Conservation (phyloP, 2,888 invertebrate species). For the Diplolepis rosae region DNA sequence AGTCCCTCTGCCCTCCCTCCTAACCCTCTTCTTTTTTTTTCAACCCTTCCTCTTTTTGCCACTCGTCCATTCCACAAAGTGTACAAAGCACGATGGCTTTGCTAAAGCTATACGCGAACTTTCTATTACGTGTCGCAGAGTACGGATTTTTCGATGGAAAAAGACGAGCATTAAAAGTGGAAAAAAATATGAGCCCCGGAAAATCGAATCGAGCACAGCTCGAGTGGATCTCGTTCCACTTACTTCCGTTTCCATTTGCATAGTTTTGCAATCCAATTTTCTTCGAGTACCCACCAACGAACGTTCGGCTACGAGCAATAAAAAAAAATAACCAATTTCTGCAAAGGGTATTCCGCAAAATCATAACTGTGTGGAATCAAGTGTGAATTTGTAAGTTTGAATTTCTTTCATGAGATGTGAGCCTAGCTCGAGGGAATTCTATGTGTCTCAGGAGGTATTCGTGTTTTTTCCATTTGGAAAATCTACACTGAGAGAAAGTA, state of each 20-base stretch:
- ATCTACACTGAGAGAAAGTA: no score
- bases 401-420: no score
- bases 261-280: conserved; percentile 26
- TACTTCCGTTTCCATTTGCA: conserved; percentile 12
- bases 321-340: neutral
- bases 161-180: conserved; percentile 24
- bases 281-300: neutral
- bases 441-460: no score
- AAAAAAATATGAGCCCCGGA: conserved; percentile 25
- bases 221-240: conserved; percentile 11
- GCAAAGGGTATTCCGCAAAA: neutral
- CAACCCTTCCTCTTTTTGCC: neutral
- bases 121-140: conserved; percentile 26
- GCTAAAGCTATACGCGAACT: conserved; percentile 20
- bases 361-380: neutral
- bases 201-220: conserved; percentile 16
- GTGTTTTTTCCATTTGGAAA: no score
- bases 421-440: no score
- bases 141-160: conserved; percentile 28
- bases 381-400: neutral
- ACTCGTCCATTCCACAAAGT: conserved; percentile 18
- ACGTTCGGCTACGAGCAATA: neutral
- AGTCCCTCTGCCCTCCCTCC: conserved; percentile 8
- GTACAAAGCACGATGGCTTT: conserved; percentile 9
- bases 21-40: conserved; percentile 36